phyloP scores from a whole-genome alignment of 2,113 vertebrate genomes.

The Oreamnos americanus region DNA sequence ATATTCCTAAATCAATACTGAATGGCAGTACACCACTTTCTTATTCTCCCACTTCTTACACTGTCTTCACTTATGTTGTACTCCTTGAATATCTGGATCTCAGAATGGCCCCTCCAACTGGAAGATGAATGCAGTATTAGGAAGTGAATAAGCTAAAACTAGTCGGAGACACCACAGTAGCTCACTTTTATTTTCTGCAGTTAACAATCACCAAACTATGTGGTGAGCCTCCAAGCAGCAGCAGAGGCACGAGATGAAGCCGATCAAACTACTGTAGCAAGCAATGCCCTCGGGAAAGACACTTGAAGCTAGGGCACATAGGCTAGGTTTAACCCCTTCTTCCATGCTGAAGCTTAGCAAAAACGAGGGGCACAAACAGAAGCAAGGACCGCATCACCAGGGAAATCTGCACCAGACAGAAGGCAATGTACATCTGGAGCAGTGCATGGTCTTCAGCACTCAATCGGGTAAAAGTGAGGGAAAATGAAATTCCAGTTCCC shows the following conservation, averaged over 20 bases:
- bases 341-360: neutral
- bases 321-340: neutral
- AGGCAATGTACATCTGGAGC: neutral
- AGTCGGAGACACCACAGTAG: neutral
- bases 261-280: neutral
- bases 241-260: neutral
- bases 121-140: neutral
- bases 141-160: neutral
- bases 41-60: too few species aligned
- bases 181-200: neutral
- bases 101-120: neutral
- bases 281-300: neutral
- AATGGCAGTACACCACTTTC: too few species aligned
- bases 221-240: neutral
- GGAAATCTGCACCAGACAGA: neutral
- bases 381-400: neutral
- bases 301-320: neutral
- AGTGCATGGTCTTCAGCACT: neutral
- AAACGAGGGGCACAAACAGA: rapidly evolving
- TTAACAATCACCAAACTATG: neutral
- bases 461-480: neutral
- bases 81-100: neutral
- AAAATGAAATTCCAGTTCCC: neutral
- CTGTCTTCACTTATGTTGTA: neutral
- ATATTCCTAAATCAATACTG: too few species aligned